Conservation (phyloP, 92 coral and sea anemone species). For the Zoanthus sansibaricus region DNA sequence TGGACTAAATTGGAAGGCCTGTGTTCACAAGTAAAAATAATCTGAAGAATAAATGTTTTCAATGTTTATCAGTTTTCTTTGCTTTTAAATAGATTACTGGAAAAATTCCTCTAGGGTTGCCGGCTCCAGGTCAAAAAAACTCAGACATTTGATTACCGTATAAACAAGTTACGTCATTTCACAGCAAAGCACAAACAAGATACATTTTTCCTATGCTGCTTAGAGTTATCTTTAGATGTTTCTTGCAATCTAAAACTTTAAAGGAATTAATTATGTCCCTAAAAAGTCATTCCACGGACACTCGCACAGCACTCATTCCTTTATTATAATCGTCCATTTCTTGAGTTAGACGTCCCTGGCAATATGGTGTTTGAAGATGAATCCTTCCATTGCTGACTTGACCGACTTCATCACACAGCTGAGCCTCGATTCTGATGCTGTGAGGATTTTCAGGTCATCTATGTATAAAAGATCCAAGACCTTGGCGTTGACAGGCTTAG, state of each 20-base stretch:
- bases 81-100: background rate
- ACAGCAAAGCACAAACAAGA: slow-evolving; percentile 24
- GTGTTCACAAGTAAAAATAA: background rate
- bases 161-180: slow-evolving; percentile 34
- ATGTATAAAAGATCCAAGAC: too few relatives aligned
- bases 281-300: slow-evolving; percentile 29
- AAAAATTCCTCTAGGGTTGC: slow-evolving; percentile 40
- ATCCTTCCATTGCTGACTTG: too few relatives aligned
- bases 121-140: slow-evolving; percentile 30
- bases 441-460: too few relatives aligned
- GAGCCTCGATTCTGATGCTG: too few relatives aligned
- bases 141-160: slow-evolving; percentile 35
- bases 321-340: slow-evolving; percentile 30
- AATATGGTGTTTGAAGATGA: slow-evolving; percentile 24
- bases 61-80: background rate
- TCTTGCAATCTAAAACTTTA: slow-evolving; percentile 28
- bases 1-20: background rate
- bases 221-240: slow-evolving; percentile 13
- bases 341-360: slow-evolving; percentile 35
- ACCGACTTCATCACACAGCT: too few relatives aligned
- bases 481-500: too few relatives aligned
- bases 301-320: slow-evolving; percentile 31
- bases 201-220: slow-evolving; percentile 28
- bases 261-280: slow-evolving; percentile 22
- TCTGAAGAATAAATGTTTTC: background rate